Percentiles rank a stretch among this genome's conserved stretches.
These are phyloP conservation scores for Amphipyra berbera DNA, from an alignment of 2,888 invertebrate species.

Conservation along the genomic window DNA sequence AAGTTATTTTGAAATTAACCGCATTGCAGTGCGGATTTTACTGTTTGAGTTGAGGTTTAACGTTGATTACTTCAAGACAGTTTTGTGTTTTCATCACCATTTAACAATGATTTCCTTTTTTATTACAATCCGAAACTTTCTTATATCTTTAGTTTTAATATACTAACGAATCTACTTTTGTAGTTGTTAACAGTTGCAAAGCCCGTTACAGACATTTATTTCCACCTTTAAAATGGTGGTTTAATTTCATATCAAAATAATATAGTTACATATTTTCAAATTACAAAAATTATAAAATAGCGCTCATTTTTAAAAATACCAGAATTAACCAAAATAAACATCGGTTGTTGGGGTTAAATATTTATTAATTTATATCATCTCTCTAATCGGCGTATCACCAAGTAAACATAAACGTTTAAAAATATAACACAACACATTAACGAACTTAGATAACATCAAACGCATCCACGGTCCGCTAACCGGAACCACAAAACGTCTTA, in stretches of 20 bases:
- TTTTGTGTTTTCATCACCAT: constrained; percentile 9
- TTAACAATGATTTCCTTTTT: constrained; percentile 3
- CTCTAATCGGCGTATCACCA: constrained; percentile 3
- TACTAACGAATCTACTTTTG: too few species aligned
- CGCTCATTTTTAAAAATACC: neutral
- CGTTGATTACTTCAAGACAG: constrained; percentile 34
- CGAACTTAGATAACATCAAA: constrained; percentile 51
- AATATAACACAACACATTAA: constrained; percentile 31
- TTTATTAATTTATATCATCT: neutral
- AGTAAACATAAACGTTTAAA: constrained; percentile 10
- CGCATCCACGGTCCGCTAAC: constrained; percentile 43
- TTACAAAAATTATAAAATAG: too few species aligned
- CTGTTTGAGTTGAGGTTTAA: constrained; percentile 38
- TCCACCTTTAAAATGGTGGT: too few species aligned
- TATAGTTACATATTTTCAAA: too few species aligned
- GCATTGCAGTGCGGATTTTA: constrained; percentile 63
- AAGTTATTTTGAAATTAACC: constrained; percentile 66
- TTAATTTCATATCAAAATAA: too few species aligned
- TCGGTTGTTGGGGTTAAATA: neutral
- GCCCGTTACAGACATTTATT: too few species aligned
- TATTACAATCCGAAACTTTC: too few species aligned
- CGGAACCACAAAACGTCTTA: constrained; percentile 56
- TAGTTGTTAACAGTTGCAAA: too few species aligned
- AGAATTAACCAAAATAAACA: too few species aligned
- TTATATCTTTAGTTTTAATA: too few species aligned